Base-by-base conservation (phyloP, 2,888 invertebrate species). In the Campopleginae sp. region DNA sequence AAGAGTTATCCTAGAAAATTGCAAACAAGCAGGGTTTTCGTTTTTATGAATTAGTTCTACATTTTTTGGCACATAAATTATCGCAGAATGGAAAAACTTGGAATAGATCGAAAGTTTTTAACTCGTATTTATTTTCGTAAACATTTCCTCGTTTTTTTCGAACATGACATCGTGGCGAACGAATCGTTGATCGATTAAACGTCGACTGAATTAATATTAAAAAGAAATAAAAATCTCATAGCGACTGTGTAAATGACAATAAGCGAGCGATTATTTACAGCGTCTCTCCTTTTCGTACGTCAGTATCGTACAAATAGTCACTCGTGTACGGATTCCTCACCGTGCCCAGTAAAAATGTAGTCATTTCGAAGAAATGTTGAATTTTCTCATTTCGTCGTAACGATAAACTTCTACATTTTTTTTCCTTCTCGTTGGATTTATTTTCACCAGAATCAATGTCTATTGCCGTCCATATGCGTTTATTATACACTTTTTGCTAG, bases 401-500 rank as follows among this genome's bases (percentile, higher is more conserved):
- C 1, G 4, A 19, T 38, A 7, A 19, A 33, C 31, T 70, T 19
- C 2, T 0, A 12, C 31, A 48, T 38, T 54, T 58, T 19, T 7
- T 31, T 27, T 66, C 17, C 7, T 17, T 0, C 27, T 51, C 65
- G 23, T 48, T 74, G 3, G 17, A 23, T 38, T 10, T 46, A 70
- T 19, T 70, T 68, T 66, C n/a, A 77, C 58, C 54, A 19, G 70
- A 46, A 70, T 78, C 12, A 33, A 54, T 70, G 58, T 75, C 75
- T 38, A 78, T 78, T 78, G 78, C 78, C 78, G 78, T 78, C 78
- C 78, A 78, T 68, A 54, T 77, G 44, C 44, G 44, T 77, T 78
- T 27, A 70, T 54, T 58, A 42, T 61, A 68, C 14, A 68, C 54
- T 33, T 19, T 42, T 44, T 44, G 23, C 51, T 23, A 27, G 54